Evolutionary conservation across 2,888 invertebrate species (phyloP), one percentile per base, ranked within the genome.

Genomic region (Agrotis exclamationis): DNA sequence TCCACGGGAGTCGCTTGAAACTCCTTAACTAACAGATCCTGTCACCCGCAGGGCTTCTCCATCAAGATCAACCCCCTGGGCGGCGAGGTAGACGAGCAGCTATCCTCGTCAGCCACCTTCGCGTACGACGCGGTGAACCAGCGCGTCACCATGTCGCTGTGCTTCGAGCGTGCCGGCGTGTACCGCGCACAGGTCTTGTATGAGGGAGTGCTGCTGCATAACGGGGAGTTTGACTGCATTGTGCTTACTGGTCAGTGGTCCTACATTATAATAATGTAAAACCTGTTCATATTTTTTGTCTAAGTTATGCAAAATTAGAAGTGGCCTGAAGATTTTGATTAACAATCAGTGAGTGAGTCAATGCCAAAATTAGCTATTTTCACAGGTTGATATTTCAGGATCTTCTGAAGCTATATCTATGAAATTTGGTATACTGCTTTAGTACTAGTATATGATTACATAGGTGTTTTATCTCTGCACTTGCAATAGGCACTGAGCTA

Each of bases 141-240:
- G 84, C 97, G 98, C 84, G 97, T 99, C 72, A 97, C 97, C 74
- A 97, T 98, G 86, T 97, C 98, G 87, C 97, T 99, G 76, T 97
- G 97, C 86, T 98, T 99, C 93, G 97, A 98, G 47, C 96, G 97
- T 84, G 97, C 98, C 79, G 98, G 98, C 63, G 98, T 98, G 88
- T 98, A 98, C 94, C 97, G 98, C 87, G 98, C 98, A 68, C 97
- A 97, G 20, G 98, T 99, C 63, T 97, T 97, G 86, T 98, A 98
- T 90, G 97, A 97, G 70, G 97, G 97, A 58, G 96, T 97, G 76
- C 97, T 97, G 89, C 95, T 99, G 87, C 98, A 98, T 86, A 98
- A 99, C 90, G 99, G 99, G 44, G 98, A 98, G 92, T 99, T 99
- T 89, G 98, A 98, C 93, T 98, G 99, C 88, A 98, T 99, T 88